Percentiles rank a stretch among this genome's conserved stretches.
Evolutionary conservation across 2,113 vertebrate genomes (phyloP).

Genomic region (Ophiodon elongatus): DNA sequence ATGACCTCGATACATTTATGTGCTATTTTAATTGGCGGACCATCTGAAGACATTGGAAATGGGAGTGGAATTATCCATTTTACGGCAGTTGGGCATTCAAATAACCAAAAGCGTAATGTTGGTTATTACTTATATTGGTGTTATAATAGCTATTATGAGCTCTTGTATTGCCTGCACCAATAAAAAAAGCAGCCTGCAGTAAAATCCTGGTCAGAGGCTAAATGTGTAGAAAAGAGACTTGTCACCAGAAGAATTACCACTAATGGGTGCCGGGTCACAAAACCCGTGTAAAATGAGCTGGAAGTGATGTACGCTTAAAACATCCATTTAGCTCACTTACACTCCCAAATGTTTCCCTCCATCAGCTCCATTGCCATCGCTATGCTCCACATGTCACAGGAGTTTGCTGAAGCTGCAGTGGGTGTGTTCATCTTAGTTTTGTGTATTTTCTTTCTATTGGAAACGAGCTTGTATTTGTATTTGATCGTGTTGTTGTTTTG

Average conservation of each 20-base stretch:
- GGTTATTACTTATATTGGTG: slow-evolving; percentile 33
- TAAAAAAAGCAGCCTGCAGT: slow-evolving; percentile 35
- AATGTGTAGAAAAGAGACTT: slow-evolving; percentile 37
- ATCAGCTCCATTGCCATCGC: neutral
- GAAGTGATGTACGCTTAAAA: slow-evolving; percentile 3
- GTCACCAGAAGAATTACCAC: slow-evolving; percentile 24
- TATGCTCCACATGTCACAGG: neutral
- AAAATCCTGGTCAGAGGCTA: slow-evolving; percentile 45
- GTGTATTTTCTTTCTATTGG: neutral
- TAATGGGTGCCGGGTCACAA: slow-evolving; percentile 27
- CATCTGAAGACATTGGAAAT: neutral
- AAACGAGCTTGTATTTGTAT: neutral
- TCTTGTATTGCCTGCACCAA: slow-evolving; percentile 16
- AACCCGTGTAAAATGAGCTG: slow-evolving; percentile 17
- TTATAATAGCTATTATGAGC: slow-evolving; percentile 41
- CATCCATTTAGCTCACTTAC: slow-evolving; percentile 11
- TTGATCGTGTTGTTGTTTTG: neutral
- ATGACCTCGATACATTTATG: neutral
- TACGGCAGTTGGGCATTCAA: neutral
- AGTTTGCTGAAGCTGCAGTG: neutral
- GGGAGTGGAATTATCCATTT: slow-evolving; percentile 9
- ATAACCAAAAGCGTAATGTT: neutral
- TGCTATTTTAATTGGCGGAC: slow-evolving; percentile 8
- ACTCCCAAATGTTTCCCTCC: neutral
- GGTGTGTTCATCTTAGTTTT: too few relatives aligned